phyloP scores from a whole-genome alignment of 2,113 vertebrate species.

The Paratilapia polleni region DNA sequence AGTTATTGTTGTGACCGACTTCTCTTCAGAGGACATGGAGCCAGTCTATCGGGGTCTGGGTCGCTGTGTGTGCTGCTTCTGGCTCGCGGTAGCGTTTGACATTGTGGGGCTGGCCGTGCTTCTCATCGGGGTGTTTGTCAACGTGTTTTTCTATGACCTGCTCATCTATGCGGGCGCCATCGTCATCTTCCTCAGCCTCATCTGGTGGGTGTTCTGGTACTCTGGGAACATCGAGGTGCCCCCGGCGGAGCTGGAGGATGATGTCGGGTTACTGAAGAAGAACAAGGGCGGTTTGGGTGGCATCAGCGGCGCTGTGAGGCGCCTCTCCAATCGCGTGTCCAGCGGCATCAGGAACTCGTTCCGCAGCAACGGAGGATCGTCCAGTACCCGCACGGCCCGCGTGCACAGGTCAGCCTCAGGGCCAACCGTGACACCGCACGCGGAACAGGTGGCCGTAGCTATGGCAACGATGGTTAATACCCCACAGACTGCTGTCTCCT shows the following conservation, averaged over 20 bases:
- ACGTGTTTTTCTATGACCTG: slow-evolving; percentile 86
- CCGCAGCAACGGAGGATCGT: slow-evolving; percentile 53
- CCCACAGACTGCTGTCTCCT: background rate
- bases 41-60: slow-evolving; percentile 72
- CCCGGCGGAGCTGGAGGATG: slow-evolving; percentile 77
- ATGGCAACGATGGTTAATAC: slow-evolving; percentile 16
- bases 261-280: slow-evolving; percentile 73
- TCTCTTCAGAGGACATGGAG: slow-evolving; percentile 47
- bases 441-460: slow-evolving; percentile 28
- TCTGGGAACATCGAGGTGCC: slow-evolving; percentile 90
- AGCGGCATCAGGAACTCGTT: slow-evolving; percentile 61
- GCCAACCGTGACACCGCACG: background rate
- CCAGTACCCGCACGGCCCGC: background rate
- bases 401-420: background rate
- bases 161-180: slow-evolving; percentile 90
- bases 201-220: slow-evolving; percentile 98
- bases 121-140: slow-evolving; percentile 80
- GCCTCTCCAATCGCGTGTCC: slow-evolving; percentile 73
- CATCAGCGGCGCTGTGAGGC: slow-evolving; percentile 61
- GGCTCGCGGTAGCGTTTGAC: slow-evolving; percentile 89
- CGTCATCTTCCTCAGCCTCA: slow-evolving; percentile 89
- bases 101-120: slow-evolving; percentile 81
- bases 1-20: background rate
- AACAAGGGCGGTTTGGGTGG: slow-evolving; percentile 2
- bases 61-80: slow-evolving; percentile 86